A percentile compares a stretch with the other conserved stretches of the same genome.
Evolutionary conservation across 2,888 invertebrate genomes (phyloP).

Genomic region (Ichneumoninae sp.): DNA sequence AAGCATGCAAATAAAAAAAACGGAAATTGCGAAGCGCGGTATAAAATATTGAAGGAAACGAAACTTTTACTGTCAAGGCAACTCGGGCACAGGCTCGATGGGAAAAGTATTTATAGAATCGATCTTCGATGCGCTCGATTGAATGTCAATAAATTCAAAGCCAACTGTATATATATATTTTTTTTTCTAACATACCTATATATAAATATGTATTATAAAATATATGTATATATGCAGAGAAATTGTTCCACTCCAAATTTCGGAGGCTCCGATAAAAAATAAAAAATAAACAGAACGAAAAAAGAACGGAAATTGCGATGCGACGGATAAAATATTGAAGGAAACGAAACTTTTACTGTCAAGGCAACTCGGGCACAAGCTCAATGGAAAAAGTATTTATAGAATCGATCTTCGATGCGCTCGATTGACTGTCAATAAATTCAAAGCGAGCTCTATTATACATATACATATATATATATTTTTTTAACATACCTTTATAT

Average conservation of each 20-base stretch:
- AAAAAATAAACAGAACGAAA: constrained; percentile 56
- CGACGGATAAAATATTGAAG: background rate
- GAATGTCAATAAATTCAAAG: constrained; percentile 45
- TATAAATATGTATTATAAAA: too few species aligned
- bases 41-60: background rate
- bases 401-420: constrained; percentile 31
- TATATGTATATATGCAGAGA: background rate
- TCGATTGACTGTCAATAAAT: constrained; percentile 51
- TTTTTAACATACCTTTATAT: too few species aligned
- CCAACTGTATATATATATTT: background rate
- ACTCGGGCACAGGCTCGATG: background rate
- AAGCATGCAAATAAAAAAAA: background rate
- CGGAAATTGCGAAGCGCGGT: background rate
- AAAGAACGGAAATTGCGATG: background rate
- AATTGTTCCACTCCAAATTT: constrained; percentile 25
- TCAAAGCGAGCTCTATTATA: background rate
- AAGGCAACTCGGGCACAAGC: background rate
- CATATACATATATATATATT: background rate
- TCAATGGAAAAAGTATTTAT: constrained; percentile 17
- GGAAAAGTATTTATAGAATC: constrained; percentile 30
- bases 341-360: background rate
- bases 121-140: constrained; percentile 31
- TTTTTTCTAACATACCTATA: background rate
- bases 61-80: constrained; percentile 1
- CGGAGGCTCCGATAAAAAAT: constrained; percentile 57